phyloP scores from a whole-genome alignment of 2,797 vertebrate genomes.

The Rhinoraja longicauda region DNA sequence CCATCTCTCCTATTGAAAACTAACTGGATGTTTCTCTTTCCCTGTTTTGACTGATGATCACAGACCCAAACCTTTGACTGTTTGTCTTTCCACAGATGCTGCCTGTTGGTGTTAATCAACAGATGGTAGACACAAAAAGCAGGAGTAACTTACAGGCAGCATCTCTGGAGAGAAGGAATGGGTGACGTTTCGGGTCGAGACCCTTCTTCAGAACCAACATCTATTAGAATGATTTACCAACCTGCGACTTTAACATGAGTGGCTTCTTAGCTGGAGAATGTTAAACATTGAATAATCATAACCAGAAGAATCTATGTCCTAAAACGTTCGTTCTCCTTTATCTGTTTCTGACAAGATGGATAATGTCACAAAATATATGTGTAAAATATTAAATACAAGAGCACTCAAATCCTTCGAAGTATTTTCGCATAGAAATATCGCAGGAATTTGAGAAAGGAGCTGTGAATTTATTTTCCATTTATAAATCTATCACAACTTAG shows the following conservation, averaged over 20 bases:
- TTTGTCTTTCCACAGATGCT: no score
- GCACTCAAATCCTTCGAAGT: not conserved
- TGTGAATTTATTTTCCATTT: not conserved
- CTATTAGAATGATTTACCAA: not conserved
- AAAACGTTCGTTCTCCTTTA: not conserved
- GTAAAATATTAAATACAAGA: not conserved
- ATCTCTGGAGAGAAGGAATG: no score
- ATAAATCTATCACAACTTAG: not conserved
- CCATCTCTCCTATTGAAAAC: no score
- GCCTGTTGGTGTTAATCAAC: no score
- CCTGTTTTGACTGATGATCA: no score
- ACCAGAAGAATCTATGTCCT: not conserved
- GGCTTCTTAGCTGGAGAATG: not conserved
- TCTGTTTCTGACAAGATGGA: not conserved
- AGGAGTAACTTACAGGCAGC: no score
- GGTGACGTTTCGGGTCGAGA: no score
- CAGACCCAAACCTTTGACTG: no score
- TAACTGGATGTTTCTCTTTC: no score
- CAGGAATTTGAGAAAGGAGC: not conserved
- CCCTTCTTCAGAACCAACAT: no score
- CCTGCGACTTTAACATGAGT: not conserved
- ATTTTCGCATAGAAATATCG: not conserved
- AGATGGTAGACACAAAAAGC: no score
- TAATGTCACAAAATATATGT: not conserved
- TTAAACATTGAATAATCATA: not conserved